Percentiles rank a stretch among this genome's conserved stretches.
Evolutionary conservation across 1,140 invertebrate genomes (phyloP).

Genomic region (Cherax quadricarinatus): DNA sequence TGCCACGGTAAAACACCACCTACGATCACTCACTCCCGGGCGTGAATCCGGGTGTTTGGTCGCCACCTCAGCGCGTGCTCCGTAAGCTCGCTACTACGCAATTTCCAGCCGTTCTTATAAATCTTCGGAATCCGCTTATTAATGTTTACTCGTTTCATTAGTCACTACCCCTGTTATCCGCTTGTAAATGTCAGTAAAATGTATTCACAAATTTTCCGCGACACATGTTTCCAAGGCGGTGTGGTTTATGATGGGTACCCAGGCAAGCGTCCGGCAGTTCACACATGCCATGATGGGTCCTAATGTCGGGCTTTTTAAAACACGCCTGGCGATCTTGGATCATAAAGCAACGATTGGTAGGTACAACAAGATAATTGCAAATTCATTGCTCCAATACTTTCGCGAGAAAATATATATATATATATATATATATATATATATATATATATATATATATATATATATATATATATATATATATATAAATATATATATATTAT

Average conservation of each 20-base stretch:
- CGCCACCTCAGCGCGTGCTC: background rate
- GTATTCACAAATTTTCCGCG: background rate
- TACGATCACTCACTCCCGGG: background rate
- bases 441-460: conserved; percentile 57
- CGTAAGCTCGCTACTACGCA: background rate
- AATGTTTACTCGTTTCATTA: background rate
- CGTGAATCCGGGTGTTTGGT: background rate
- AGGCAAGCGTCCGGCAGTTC: no score
- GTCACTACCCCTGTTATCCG: background rate
- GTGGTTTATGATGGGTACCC: no score
- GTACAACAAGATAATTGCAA: no score
- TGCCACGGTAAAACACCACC: background rate
- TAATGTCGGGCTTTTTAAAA: no score
- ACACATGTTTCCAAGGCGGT: background rate
- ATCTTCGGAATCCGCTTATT: background rate
- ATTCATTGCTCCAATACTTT: no score
- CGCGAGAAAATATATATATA: background rate
- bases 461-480: conserved; percentile 1
- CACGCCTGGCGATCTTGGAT: no score
- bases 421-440: conserved; percentile 41
- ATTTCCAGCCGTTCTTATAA: background rate
- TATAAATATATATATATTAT: no score
- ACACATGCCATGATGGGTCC: no score
- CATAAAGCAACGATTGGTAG: no score
- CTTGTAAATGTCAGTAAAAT: background rate